A percentile compares a stretch with the other conserved stretches of the same genome.
Evolutionary conservation across 2,888 invertebrate species (phyloP).

Genomic region (Eretmocerus hayati): DNA sequence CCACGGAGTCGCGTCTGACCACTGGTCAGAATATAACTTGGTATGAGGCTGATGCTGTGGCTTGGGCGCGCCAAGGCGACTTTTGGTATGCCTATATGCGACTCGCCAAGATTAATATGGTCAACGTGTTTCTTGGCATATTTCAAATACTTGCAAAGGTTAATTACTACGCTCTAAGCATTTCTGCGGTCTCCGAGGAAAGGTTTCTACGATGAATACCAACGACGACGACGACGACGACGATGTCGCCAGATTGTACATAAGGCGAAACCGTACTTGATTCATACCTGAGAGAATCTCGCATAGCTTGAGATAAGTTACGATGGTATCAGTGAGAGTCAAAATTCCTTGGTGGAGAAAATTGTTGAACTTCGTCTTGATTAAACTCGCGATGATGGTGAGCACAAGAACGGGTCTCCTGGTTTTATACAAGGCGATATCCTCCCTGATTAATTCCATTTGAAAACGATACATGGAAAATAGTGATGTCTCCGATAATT

Average conservation of each 20-base stretch:
- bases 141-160: slow-evolving; percentile 39
- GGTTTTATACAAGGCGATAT: no score
- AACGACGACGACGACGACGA: background rate
- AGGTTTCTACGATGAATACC: background rate
- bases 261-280: no score
- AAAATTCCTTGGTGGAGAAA: no score
- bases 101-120: slow-evolving; percentile 38
- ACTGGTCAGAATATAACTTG: background rate
- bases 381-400: no score
- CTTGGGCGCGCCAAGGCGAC: background rate
- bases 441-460: no score
- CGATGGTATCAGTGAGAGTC: no score
- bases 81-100: slow-evolving; percentile 26
- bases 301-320: no score
- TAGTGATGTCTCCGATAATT: no score
- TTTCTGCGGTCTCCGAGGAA: slow-evolving; percentile 30
- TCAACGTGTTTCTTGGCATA: slow-evolving; percentile 42
- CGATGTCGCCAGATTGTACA: background rate
- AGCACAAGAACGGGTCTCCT: no score
- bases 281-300: no score
- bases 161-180: slow-evolving; percentile 37
- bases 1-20: background rate
- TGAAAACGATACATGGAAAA: no score
- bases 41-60: background rate
- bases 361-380: no score